These are phyloP conservation scores for Halcyon leucocephala DNA, from an alignment of 2,797 vertebrate genomes.

Conservation along the genomic window DNA sequence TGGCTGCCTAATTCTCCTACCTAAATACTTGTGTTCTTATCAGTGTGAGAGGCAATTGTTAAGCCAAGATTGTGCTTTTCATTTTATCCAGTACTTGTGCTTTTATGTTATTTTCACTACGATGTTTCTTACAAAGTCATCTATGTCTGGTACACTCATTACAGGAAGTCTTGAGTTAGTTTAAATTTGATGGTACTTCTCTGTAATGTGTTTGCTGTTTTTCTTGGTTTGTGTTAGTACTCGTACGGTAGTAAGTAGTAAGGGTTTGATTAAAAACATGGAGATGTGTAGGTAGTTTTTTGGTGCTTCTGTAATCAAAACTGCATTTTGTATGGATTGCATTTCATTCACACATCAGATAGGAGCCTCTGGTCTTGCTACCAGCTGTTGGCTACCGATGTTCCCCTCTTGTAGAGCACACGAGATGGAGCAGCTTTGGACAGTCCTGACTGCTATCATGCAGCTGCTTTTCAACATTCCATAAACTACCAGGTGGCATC, in stretches of 20 bases:
- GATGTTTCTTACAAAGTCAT: not conserved
- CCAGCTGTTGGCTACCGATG: not conserved
- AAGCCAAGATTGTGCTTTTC: not conserved
- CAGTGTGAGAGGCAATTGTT: not conserved
- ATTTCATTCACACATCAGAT: not conserved
- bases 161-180: not conserved
- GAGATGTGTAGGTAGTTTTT: not conserved
- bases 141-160: not conserved
- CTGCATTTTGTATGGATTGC: not conserved
- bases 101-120: not conserved
- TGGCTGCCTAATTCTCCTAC: not conserved
- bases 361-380: not conserved
- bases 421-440: not conserved
- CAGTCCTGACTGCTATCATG: not conserved
- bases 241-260: not conserved
- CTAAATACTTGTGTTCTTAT: not conserved
- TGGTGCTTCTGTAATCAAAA: not conserved
- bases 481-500: not conserved
- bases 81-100: not conserved
- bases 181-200: not conserved
- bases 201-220: not conserved
- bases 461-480: not conserved
- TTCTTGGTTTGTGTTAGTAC: not conserved
- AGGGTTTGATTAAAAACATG: not conserved
- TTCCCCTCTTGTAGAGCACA: not conserved